Percentiles rank a stretch among this genome's conserved stretches.
These are phyloP conservation scores for Halictus rubicundus DNA, from an alignment of 1,140 invertebrate genomes.

Conservation along the genomic window DNA sequence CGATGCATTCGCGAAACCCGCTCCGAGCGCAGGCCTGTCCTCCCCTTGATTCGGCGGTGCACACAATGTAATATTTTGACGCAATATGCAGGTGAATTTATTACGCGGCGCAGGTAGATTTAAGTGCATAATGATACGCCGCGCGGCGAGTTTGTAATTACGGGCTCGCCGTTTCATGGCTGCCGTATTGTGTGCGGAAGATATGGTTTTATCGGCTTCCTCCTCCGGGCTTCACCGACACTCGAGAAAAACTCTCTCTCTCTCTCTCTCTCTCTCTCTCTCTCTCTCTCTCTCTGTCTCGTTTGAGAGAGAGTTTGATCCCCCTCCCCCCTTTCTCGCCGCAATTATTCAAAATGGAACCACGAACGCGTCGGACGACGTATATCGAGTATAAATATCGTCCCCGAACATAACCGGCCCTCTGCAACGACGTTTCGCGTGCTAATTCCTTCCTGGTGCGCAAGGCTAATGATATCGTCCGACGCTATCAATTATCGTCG, in stretches of 20 bases:
- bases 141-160: conserved; percentile 16
- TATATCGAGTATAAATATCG: not conserved
- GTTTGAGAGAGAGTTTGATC: no score
- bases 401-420: not conserved
- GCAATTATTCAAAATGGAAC: conserved; percentile 22
- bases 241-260: not conserved
- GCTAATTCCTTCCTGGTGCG: conserved; percentile 29
- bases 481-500: conserved; percentile 20
- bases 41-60: no score
- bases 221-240: not conserved
- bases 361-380: not conserved
- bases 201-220: conserved; percentile 31
- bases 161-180: not conserved
- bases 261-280: no score
- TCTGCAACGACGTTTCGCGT: not conserved
- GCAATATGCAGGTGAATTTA: conserved; percentile 27
- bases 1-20: no score
- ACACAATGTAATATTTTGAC: conserved; percentile 9
- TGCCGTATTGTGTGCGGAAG: conserved; percentile 9
- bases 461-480: conserved; percentile 16
- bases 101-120: conserved; percentile 11
- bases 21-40: no score
- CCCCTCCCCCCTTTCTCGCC: not conserved
- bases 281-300: no score
- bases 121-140: conserved; percentile 4